These are phyloP conservation scores for Nomada goodeniana DNA, from an alignment of 2,888 invertebrate genomes.

Conservation along the genomic window DNA sequence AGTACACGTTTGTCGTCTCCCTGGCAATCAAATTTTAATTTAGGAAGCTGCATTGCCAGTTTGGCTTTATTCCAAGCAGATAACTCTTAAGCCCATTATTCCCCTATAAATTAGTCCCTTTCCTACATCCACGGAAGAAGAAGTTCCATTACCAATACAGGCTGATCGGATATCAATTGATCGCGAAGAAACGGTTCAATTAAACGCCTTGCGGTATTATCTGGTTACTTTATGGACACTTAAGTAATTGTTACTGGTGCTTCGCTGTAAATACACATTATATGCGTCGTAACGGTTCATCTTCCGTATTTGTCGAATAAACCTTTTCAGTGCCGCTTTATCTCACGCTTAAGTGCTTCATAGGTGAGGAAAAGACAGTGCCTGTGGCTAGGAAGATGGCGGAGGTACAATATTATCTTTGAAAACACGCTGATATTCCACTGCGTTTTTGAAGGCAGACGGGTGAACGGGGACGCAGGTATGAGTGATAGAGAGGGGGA, in stretches of 20 bases:
- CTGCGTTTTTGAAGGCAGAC: slow-evolving; percentile 16
- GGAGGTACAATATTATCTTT: slow-evolving; percentile 68
- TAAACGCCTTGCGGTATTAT: too few relatives aligned
- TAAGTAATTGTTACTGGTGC: background rate
- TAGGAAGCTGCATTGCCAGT: too few relatives aligned
- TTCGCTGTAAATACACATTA: slow-evolving; percentile 16
- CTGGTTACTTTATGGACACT: slow-evolving; percentile 1
- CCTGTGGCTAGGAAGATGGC: slow-evolving; percentile 41
- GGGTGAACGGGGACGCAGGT: background rate
- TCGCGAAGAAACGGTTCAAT: background rate
- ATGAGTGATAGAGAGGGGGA: background rate
- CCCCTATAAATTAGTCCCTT: background rate
- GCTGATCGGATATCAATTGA: background rate
- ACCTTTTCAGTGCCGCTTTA: slow-evolving; percentile 39
- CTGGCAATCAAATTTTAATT: background rate
- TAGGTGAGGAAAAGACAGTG: slow-evolving; percentile 53
- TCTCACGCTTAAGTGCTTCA: slow-evolving; percentile 46
- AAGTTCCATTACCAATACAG: slow-evolving; percentile 9
- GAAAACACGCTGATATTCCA: slow-evolving; percentile 61
- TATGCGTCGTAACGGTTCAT: slow-evolving; percentile 1
- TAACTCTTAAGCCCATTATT: background rate
- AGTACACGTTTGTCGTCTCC: background rate
- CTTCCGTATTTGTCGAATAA: slow-evolving; percentile 43
- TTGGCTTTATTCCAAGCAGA: too few relatives aligned
- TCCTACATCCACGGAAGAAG: background rate